Evolutionary conservation across 1,140 invertebrate species (phyloP), one percentile per base, ranked within the genome.

Genomic region (Oncopodura yosiiana): DNA sequence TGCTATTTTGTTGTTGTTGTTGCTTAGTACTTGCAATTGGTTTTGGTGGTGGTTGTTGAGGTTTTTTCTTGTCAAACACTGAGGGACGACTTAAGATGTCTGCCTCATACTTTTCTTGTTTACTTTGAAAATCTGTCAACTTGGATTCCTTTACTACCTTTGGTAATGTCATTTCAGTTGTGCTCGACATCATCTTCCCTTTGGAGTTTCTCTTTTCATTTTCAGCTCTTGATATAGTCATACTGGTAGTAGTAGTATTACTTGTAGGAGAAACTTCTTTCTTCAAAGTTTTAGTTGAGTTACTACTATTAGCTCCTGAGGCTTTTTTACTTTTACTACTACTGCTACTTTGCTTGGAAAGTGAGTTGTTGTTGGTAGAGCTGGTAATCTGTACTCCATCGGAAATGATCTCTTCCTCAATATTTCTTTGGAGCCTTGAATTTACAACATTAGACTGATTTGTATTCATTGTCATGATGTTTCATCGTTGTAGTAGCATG

Each of bases 51-150:
- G 12, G 8, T 43, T 19, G 24, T 32, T n/a, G 3, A 19, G 38
- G 30, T 29, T 42, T 32, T 26, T 32, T 53, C 24, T 48, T 53
- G 3, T 48, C 21, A 36, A 61, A 57, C 2, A 61, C 59, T 23
- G 44, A 50, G 1, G 56, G 60, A 21, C 60, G 39, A 37, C 52
- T 58, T 19, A 62, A 41, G 26, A 62, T 62, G 27, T 62, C 60
- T 1, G 52, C 48, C 19, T 58, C 60, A 39, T 62, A 58, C 48
- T 61, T 61, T 26, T 61, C 14, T 21, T 46, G 32, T 46, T 53
- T 51, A 4, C 29, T 58, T 37, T 38, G 37, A 9, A 42, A 34
- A 16, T 36, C 21, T 39, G 48, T 57, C 34, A 32, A 16, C 32
- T 30, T 19, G 3, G 48, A 21, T 49, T 38, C 52, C 26, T 46